Conservation (phyloP, 2,797 vertebrate species). For the Parauchenoglanis ngamensis region DNA sequence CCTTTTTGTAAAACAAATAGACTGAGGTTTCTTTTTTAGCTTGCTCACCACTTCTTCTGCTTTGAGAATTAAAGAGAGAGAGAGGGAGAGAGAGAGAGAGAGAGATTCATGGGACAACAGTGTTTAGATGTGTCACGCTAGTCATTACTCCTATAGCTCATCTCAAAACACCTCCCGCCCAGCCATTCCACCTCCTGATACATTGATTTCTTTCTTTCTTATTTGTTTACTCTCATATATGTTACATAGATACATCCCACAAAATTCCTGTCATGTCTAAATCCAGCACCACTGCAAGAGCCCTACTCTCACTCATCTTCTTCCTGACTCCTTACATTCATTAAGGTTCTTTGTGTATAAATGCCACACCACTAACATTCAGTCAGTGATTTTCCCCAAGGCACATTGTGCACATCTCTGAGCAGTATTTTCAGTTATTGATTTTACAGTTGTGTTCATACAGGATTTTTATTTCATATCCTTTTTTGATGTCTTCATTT, state of each 20-base stretch:
- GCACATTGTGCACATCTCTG: not conserved
- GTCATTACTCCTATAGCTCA: not conserved
- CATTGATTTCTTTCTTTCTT: not conserved
- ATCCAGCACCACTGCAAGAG: not conserved
- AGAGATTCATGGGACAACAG: not conserved
- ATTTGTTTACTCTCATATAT: not conserved
- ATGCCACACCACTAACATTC: not conserved
- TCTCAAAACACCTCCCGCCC: not conserved
- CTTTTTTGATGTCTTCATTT: not conserved
- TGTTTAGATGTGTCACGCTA: not conserved
- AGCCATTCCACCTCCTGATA: not conserved
- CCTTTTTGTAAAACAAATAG: not conserved
- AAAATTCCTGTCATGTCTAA: not conserved
- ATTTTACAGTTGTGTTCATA: not conserved
- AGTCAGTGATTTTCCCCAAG: not conserved
- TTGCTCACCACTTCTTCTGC: not conserved
- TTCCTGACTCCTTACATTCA: not conserved
- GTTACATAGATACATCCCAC: not conserved
- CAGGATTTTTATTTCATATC: too few species aligned
- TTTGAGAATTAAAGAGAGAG: not conserved
- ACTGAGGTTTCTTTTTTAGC: not conserved
- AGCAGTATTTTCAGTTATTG: not conserved
- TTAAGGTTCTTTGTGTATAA: not conserved
- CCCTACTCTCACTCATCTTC: not conserved
- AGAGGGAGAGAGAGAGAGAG: not conserved